Evolutionary conservation across 2,113 vertebrate species (phyloP).

Genomic region (Malurus melanocephalus): DNA sequence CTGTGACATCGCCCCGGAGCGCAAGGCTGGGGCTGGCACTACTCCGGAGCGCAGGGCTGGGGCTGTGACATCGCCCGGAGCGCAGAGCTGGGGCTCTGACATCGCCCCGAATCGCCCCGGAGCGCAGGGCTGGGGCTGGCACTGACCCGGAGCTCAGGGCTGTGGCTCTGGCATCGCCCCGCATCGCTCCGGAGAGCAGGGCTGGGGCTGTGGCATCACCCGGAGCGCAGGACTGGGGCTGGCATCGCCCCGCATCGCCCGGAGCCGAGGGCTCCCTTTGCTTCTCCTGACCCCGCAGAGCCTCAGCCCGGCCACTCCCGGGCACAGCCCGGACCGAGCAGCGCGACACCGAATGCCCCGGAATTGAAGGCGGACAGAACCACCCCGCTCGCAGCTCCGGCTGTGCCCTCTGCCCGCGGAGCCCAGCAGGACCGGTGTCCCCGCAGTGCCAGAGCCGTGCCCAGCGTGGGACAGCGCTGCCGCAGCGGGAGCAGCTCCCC

Average conservation of each 20-base stretch:
- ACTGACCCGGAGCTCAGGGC: not conserved
- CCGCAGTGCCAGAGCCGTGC: accelerated
- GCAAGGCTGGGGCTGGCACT: not conserved
- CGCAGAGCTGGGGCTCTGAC: no score
- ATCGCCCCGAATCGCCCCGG: no score
- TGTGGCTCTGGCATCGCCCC: not conserved
- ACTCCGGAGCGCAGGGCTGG: no score
- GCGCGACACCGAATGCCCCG: not conserved
- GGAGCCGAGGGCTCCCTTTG: not conserved
- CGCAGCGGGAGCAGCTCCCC: not conserved
- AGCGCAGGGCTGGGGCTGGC: no score
- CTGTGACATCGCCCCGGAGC: no score
- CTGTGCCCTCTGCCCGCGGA: not conserved
- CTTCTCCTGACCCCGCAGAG: not conserved
- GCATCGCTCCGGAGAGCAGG: no score
- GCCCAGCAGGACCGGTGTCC: not conserved
- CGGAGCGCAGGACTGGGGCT: not conserved
- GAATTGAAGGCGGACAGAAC: not conserved
- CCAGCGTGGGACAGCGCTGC: not conserved
- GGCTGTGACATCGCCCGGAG: no score
- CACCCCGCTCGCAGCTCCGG: accelerated
- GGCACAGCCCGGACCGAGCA: not conserved
- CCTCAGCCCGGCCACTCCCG: not conserved
- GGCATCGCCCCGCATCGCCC: not conserved
- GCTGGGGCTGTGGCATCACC: no score